Evolutionary conservation across 1,140 invertebrate species (phyloP).

Genomic region (Adelges cooleyi): DNA sequence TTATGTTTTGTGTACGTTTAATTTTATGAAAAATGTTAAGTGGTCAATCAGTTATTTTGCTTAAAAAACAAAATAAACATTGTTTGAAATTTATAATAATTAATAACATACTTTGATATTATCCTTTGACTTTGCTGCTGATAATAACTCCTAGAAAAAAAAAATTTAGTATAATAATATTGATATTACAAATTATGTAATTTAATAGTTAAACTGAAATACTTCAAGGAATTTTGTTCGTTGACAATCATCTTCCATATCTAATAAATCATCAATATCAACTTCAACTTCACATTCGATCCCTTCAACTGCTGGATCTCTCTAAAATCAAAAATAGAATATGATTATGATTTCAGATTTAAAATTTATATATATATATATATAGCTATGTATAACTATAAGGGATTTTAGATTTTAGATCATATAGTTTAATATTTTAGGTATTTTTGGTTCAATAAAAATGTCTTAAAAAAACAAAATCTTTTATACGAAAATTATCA

Average conservation of each 20-base stretch:
- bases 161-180: not conserved
- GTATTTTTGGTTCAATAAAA: too few species aligned
- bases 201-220: constrained; percentile 33
- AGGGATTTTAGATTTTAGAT: too few species aligned
- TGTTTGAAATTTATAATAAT: not conserved
- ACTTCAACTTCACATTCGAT: constrained; percentile 66
- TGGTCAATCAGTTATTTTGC: too few species aligned
- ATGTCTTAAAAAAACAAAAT: too few species aligned
- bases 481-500: too few species aligned
- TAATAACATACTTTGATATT: constrained; percentile 13
- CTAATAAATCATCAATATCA: constrained; percentile 83
- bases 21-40: too few species aligned
- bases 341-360: too few species aligned
- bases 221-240: constrained; percentile 72
- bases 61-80: not conserved
- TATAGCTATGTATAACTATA: too few species aligned
- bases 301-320: constrained; percentile 15
- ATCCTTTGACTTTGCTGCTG: constrained; percentile 9
- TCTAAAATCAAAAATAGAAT: constrained; percentile 1
- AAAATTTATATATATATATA: too few species aligned
- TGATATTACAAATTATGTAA: not conserved
- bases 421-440: too few species aligned
- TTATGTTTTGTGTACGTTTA: too few species aligned
- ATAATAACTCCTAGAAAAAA: constrained; percentile 14
- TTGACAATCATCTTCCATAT: constrained; percentile 77